Base-by-base conservation (phyloP, 2,888 invertebrate species). In the Trimorus sp. region DNA sequence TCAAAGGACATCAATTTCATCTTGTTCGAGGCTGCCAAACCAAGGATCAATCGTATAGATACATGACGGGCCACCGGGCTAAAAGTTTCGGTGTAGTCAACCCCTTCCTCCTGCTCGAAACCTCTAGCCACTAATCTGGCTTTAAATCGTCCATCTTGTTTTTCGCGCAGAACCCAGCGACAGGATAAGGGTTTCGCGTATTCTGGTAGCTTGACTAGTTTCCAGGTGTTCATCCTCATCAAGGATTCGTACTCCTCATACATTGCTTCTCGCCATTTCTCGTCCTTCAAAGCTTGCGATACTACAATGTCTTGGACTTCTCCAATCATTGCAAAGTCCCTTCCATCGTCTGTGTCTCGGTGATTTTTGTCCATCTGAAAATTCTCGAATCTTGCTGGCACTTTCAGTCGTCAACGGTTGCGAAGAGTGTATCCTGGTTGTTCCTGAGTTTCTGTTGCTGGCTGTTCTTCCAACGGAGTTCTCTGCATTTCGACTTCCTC, bases 61-160 rank as follows among this genome's bases (percentile, higher is more conserved):
- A n/a, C n/a, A n/a, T n/a, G n/a, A n/a, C n/a, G n/a, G n/a, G n/a
- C n/a, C n/a, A n/a, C 62, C 85, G 88, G 88, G 74, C 87, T 87
- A 62, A 86, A 88, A 7, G 87, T 89, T 78, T 90, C 85, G 15
- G 85, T 63, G 78, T 86, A 89, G 74, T 89, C 87, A 7, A 86
- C 62, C n/a, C 87, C 88, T 75, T 71, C 42, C 12, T 68, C 71
- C 79, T 88, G 87, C 7, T 60, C 48, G 58, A 76, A 87, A 7
- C 88, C 87, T 60, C 83, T 68, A 11, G 84, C 86, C 40, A 88
- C 88, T 7, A 88, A 83, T 40, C 89, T 37, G 9, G 58, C 58
- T 38, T 58, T 58, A 0, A 58, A 14, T 3, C 7, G 12, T n/a
- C 54, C 58, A 8, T 58, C 14, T n/a, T 36, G n/a, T 8, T 58